Evolutionary conservation across 1,140 invertebrate genomes (phyloP), one percentile per base, ranked within the genome.

Genomic region (Magallana gigas): DNA sequence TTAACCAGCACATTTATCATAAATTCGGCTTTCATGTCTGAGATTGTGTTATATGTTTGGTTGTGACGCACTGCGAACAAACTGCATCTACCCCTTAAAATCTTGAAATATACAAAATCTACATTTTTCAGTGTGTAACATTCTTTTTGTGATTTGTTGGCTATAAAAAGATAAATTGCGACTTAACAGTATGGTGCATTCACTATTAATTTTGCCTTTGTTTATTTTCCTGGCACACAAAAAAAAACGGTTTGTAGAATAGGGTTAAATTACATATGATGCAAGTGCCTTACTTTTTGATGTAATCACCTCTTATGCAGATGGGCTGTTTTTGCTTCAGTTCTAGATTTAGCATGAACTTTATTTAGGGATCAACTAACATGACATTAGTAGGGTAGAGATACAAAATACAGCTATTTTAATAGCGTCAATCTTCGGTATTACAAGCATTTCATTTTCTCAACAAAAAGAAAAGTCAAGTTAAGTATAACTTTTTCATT

Each of bases 231-330:
- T 48, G 36, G 36, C 36, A 48, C 36, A 48, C 36, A 48, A 48
- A 1, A 48, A 48, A 48, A 48, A 48, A 48, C 1, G 36, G 36
- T 48, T 48, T 48, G 36, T 48, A 48, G 36, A 48, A 48, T 48
- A 48, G 36, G 36, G 36, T 48, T 48, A 48, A 48, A 48, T 48
- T 48, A 48, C 36, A 48, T 48, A 76, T 76, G 68, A 76, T 76
- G 23, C 48, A 16, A 76, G 68, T 76, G 68, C 68, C 68, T 76
- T 76, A 76, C 60, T 76, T 76, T 29, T 29, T 76, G 36, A 48
- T 23, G 8, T 76, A 76, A 48, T 48, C 36, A 62, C 60, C 60
- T n/a, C 60, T 62, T n/a, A n/a, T 62, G 68, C 68, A 9, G 68
- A 29, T 29, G 7, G 23, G 8, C 23, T 29, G 7, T 76, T 76